Evolutionary conservation across 2,113 vertebrate genomes (phyloP).

Genomic region (Tachycineta bicolor): DNA sequence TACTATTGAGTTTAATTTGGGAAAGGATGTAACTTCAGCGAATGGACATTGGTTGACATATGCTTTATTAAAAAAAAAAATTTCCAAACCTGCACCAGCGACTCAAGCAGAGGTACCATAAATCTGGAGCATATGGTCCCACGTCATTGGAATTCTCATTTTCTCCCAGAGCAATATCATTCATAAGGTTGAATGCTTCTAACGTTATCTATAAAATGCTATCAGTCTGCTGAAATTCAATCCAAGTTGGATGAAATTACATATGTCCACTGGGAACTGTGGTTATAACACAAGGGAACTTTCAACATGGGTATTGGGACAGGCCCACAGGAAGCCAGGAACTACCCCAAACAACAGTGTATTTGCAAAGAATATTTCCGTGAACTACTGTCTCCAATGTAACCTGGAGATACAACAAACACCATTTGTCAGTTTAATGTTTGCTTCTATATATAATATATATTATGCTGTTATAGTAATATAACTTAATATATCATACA

Average conservation of each 20-base stretch:
- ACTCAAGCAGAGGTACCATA: background rate
- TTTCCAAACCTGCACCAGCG: background rate
- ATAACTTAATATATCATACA: background rate
- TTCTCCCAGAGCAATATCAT: rapidly evolving
- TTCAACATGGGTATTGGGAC: rapidly evolving
- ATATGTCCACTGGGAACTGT: background rate
- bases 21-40: background rate
- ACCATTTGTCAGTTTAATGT: background rate
- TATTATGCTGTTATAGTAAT: background rate
- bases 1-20: background rate
- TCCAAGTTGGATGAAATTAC: background rate
- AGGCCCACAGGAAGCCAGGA: background rate
- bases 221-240: background rate
- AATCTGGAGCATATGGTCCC: background rate
- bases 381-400: background rate
- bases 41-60: background rate
- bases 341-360: rapidly evolving
- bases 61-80: background rate
- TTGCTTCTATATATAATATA: background rate
- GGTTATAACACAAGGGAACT: background rate
- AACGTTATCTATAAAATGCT: background rate
- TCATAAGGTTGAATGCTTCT: background rate
- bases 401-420: background rate
- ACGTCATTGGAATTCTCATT: background rate
- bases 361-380: background rate